Conservation (phyloP, 1,140 invertebrate genomes). For the Trichomalopsis sarcophagae region DNA sequence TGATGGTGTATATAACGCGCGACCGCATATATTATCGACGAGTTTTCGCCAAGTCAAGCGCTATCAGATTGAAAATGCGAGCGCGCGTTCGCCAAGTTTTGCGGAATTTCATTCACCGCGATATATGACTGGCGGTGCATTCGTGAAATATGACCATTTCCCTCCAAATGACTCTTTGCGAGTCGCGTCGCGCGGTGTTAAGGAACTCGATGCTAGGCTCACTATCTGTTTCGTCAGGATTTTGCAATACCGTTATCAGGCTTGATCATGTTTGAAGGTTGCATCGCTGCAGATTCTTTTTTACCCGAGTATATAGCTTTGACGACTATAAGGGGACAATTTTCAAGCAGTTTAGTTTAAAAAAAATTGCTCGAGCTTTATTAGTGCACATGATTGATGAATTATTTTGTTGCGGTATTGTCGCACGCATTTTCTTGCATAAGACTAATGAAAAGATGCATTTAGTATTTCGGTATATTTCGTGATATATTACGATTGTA, state of each 20-base stretch:
- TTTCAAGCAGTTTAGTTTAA: no score
- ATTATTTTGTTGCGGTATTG: no score
- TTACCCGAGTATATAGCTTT: not conserved
- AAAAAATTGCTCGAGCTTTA: no score
- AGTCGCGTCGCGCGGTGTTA: not conserved
- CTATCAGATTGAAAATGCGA: slow-evolving; percentile 8
- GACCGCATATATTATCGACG: no score
- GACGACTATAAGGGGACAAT: no score
- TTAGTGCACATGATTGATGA: no score
- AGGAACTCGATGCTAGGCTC: slow-evolving; percentile 35
- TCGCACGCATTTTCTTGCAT: no score
- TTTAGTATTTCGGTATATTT: no score
- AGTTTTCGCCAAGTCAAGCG: slow-evolving; percentile 7
- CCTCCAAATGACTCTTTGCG: not conserved
- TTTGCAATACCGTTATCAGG: slow-evolving; percentile 30
- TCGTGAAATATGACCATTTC: slow-evolving; percentile 45
- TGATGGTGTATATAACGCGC: not conserved
- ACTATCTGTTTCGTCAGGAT: slow-evolving; percentile 20
- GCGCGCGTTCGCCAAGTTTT: slow-evolving; percentile 1
- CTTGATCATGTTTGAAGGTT: slow-evolving; percentile 6
- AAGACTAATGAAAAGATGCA: no score
- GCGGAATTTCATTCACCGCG: slow-evolving; percentile 39
- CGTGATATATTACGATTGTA: no score
- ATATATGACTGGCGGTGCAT: slow-evolving; percentile 16
- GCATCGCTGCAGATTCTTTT: not conserved